A percentile compares a stretch with the other conserved stretches of the same genome.
Conservation (phyloP, 1,140 invertebrate genomes). For the Platorchestia sp. region DNA sequence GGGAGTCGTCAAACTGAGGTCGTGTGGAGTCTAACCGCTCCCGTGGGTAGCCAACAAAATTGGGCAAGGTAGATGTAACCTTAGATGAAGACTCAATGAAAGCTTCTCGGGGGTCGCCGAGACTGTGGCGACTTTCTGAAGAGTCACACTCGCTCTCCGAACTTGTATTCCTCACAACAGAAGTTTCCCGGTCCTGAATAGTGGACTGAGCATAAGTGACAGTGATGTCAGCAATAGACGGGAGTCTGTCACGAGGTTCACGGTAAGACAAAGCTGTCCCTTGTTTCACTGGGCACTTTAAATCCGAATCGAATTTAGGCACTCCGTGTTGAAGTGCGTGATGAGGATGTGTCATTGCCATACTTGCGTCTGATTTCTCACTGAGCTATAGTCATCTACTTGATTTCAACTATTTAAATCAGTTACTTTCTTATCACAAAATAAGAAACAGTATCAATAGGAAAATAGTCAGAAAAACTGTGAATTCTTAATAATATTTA, state of each 20-base stretch:
- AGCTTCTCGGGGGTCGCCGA: not conserved
- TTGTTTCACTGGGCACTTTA: not conserved
- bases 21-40: not conserved
- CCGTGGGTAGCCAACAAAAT: not conserved
- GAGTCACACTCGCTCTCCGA: not conserved
- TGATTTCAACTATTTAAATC: not conserved
- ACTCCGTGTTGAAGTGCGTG: not conserved
- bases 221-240: not conserved
- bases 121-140: not conserved
- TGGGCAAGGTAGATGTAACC: conserved; percentile 1
- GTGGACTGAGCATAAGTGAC: conserved; percentile 22
- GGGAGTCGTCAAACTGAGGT: not conserved
- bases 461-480: not conserved
- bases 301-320: not conserved
- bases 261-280: not conserved
- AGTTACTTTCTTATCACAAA: not conserved
- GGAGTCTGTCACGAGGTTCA: conserved; percentile 24
- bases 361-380: not conserved
- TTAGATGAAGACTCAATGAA: not conserved
- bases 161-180: not conserved
- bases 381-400: not conserved
- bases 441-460: not conserved
- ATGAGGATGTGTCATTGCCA: not conserved
- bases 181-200: not conserved
- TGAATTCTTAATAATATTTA: not conserved